A percentile compares a stretch with the other conserved stretches of the same genome.
These are phyloP conservation scores for Limanda limanda DNA, from an alignment of 2,113 vertebrate genomes.

Conservation along the genomic window DNA sequence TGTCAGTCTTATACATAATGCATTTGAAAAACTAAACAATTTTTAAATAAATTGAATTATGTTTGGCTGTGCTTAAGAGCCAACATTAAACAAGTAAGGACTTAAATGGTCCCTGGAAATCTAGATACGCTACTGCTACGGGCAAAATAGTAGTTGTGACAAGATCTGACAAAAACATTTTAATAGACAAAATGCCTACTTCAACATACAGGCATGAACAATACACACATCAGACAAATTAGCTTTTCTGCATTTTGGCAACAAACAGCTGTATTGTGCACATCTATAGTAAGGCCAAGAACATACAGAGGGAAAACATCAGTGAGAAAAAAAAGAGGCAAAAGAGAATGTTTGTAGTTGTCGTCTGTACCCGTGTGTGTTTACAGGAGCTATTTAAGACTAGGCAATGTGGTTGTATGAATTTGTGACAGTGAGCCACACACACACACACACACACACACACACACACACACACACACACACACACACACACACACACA, in stretches of 20 bases:
- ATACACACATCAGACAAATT: background rate
- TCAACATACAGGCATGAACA: background rate
- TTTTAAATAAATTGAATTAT: too few relatives aligned
- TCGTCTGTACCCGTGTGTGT: background rate
- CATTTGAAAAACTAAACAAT: too few relatives aligned
- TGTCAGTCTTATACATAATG: too few relatives aligned
- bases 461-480: constrained; percentile 3
- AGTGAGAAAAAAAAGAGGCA: background rate
- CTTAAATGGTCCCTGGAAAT: too few relatives aligned
- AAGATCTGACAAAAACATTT: too few relatives aligned
- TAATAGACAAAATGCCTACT: background rate
- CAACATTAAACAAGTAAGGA: too few relatives aligned
- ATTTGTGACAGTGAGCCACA: background rate
- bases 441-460: constrained; percentile 18
- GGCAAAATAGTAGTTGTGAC: too few relatives aligned
- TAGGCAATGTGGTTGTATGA: background rate
- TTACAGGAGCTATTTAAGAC: background rate
- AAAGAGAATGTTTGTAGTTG: background rate
- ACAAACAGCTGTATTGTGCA: background rate
- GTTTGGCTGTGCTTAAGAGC: too few relatives aligned
- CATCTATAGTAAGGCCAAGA: background rate
- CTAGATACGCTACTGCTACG: too few relatives aligned
- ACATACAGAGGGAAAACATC: background rate
- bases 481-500: background rate
- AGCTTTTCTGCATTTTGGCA: background rate